phyloP scores from a whole-genome alignment of 2,888 invertebrate genomes.

The Sympetrum striolatum region DNA sequence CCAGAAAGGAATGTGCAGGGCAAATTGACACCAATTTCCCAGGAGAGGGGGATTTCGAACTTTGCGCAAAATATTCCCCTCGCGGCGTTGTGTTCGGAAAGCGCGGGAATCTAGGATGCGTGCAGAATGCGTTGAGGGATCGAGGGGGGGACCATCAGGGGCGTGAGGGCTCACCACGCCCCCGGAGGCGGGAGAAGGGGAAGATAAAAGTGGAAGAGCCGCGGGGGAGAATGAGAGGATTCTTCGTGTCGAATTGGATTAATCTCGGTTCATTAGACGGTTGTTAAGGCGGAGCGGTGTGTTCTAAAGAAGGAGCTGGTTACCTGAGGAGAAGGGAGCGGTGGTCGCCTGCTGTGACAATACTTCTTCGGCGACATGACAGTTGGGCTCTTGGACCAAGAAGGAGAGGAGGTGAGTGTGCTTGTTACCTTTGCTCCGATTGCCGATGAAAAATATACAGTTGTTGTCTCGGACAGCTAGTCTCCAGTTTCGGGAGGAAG shows the following conservation, averaged over 20 bases:
- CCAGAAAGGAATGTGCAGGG: no score
- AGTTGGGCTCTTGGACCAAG: slow-evolving; percentile 15
- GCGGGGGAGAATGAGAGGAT: background rate
- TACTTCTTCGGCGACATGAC: background rate
- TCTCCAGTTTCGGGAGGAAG: no score
- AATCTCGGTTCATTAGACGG: background rate
- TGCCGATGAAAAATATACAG: no score
- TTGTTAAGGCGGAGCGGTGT: background rate
- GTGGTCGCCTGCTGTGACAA: background rate
- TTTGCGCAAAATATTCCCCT: no score
- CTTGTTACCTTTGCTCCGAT: no score
- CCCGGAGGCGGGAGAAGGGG: background rate
- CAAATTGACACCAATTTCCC: background rate
- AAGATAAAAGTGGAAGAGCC: background rate
- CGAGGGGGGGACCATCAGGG: background rate
- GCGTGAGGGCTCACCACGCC: background rate
- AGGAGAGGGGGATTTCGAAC: no score
- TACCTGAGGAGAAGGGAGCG: background rate
- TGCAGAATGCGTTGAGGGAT: background rate
- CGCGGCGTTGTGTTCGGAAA: background rate
- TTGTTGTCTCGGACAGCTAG: no score
- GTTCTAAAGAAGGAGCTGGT: background rate
- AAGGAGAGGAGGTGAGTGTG: slow-evolving; percentile 29
- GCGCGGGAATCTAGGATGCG: background rate
- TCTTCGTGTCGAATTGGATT: background rate